Base-by-base conservation (phyloP, 2,888 invertebrate species). In the Oithona nana region DNA sequence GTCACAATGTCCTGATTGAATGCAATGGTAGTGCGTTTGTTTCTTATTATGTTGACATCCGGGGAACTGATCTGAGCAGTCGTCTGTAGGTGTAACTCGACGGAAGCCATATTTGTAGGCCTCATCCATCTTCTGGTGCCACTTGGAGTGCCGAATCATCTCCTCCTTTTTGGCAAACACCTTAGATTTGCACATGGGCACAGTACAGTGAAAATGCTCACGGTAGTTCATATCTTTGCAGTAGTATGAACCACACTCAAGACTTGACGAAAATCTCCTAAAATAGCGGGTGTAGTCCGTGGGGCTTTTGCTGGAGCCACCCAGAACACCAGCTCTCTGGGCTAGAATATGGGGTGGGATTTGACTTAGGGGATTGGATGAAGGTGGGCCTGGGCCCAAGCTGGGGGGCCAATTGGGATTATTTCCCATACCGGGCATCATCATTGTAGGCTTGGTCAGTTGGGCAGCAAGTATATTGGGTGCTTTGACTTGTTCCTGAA, bases 121-220 rank as follows among this genome's bases (percentile, higher is more conserved):
- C 73, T 97, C 95, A 71, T 94, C 94, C 1, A 95, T 81, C 75
- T 97, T 97, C 77, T 94, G 93, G 77, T 97, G 95, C 95, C 95
- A 95, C 78, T 97, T 97, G 72, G 93, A 90, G 74, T 97, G 95
- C 51, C 95, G 82, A 67, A 95, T 94, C 86, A 97, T 95, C 73
- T 97, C 95, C 73, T 97, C 97, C 72, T 95, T 94, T 75, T 95
- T 94, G 70, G 90, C 85, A 72, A 97, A 88, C n/a, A 94, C 89
- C 29, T 54, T 51, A 2, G 20, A 20, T n/a, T 80, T 81, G 74
- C 88, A 88, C 75, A 84, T 84, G 65, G 84, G 73, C 1, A 61
- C 61, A n/a, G 52, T 54, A 71, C 90, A 92, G 73, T 95, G 95
- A 75, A 93, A 95, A 73, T 95, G 95, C 72, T 95, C 95, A 68